These are phyloP conservation scores for Xenotilapia longispinis DNA, from an alignment of 2,113 vertebrate genomes.

Conservation along the genomic window DNA sequence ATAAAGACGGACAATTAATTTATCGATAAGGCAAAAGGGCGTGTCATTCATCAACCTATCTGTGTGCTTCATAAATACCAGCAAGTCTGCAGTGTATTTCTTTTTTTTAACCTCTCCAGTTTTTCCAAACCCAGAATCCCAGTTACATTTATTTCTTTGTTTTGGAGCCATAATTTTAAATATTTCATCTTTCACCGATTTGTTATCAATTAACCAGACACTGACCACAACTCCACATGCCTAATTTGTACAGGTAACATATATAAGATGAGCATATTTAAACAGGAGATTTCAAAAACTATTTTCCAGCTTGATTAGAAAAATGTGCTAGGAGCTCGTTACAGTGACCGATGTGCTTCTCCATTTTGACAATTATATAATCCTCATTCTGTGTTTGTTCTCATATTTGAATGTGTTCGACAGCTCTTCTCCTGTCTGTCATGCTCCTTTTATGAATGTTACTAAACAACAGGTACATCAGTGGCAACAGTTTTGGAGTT, in stretches of 20 bases:
- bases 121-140: not conserved
- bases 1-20: not conserved
- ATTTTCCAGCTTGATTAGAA: not conserved
- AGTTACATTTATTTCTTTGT: not conserved
- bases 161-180: not conserved
- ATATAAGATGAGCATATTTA: not conserved
- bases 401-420: not conserved
- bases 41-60: not conserved
- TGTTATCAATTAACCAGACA: not conserved
- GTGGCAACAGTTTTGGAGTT: not conserved
- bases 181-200: accelerated
- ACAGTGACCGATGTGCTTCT: not conserved
- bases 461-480: not conserved
- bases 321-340: not conserved
- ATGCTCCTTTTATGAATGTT: not conserved
- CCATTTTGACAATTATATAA: not conserved
- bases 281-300: not conserved
- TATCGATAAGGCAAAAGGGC: accelerated
- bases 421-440: not conserved
- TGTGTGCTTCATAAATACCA: not conserved
- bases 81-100: not conserved
- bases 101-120: not conserved
- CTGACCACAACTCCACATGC: not conserved
- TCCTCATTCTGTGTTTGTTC: not conserved
- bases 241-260: not conserved